These are phyloP conservation scores for Lota lota DNA, from an alignment of 2,113 vertebrate genomes.

Conservation along the genomic window DNA sequence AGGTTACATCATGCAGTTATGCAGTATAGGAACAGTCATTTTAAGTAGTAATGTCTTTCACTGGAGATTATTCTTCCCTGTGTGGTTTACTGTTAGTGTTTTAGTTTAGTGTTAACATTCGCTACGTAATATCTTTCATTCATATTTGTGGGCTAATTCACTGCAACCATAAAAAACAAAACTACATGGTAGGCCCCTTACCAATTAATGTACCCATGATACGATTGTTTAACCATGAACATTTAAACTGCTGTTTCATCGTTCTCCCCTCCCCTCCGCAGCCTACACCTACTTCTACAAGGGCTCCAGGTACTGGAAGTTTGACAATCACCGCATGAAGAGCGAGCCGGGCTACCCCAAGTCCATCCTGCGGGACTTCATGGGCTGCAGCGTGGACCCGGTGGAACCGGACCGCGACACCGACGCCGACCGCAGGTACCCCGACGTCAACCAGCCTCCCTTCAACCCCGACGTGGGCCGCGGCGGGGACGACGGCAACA, in stretches of 20 bases:
- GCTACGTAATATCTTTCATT: too few species aligned
- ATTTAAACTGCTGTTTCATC: background rate
- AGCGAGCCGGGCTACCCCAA: slow-evolving; percentile 94
- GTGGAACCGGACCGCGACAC: slow-evolving; percentile 62
- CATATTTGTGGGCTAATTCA: too few species aligned
- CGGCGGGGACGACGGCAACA: slow-evolving; percentile 56
- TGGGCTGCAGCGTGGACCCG: slow-evolving; percentile 88
- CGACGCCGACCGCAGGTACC: slow-evolving; percentile 68
- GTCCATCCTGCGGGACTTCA: slow-evolving; percentile 92
- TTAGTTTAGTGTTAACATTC: too few species aligned
- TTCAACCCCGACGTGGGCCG: slow-evolving; percentile 77
- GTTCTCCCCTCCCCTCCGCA: slow-evolving; percentile 40
- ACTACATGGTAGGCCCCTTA: too few species aligned
- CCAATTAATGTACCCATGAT: too few species aligned
- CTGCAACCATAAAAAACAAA: too few species aligned
- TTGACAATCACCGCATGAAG: slow-evolving; percentile 92
- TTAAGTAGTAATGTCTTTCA: too few species aligned
- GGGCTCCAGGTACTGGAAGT: slow-evolving; percentile 97
- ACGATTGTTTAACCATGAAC: too few species aligned
- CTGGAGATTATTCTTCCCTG: too few species aligned
- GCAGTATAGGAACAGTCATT: too few species aligned
- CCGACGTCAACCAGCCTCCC: slow-evolving; percentile 77
- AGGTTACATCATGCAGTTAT: too few species aligned
- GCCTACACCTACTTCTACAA: slow-evolving; percentile 96
- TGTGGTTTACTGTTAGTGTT: too few species aligned